These are phyloP conservation scores for Anseranas semipalmata DNA, from an alignment of 2,113 vertebrate genomes.

Conservation along the genomic window DNA sequence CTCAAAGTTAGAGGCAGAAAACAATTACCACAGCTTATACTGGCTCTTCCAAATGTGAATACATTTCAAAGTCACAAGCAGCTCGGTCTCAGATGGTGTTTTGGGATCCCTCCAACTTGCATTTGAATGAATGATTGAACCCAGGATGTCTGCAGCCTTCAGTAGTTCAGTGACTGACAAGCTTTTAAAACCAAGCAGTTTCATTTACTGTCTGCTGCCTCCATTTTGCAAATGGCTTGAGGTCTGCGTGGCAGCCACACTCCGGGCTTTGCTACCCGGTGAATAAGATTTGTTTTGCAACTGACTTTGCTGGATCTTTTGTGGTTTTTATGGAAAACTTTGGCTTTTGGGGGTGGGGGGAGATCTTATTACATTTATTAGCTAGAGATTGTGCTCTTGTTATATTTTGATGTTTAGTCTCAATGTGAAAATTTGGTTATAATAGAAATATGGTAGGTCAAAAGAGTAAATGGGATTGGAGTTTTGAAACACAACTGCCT, in stretches of 20 bases:
- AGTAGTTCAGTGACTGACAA: not conserved
- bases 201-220: not conserved
- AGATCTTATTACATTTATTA: not conserved
- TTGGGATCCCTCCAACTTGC: not conserved
- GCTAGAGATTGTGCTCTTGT: not conserved
- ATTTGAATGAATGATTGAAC: not conserved
- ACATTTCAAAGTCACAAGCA: not conserved
- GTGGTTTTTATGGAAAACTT: not conserved
- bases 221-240: not conserved
- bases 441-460: not conserved
- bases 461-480: not conserved
- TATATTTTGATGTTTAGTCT: not conserved
- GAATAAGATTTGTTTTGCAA: not conserved
- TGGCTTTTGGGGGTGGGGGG: not conserved
- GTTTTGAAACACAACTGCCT: not conserved
- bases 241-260: not conserved
- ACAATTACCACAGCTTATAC: rapidly evolving
- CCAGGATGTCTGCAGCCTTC: not conserved
- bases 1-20: not conserved
- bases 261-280: rapidly evolving
- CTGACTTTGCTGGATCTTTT: not conserved
- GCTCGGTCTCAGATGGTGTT: rapidly evolving
- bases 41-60: not conserved
- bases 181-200: not conserved
- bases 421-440: not conserved